Base-by-base conservation (phyloP, 2,113 vertebrate species). In the Phaethornis superciliosus region DNA sequence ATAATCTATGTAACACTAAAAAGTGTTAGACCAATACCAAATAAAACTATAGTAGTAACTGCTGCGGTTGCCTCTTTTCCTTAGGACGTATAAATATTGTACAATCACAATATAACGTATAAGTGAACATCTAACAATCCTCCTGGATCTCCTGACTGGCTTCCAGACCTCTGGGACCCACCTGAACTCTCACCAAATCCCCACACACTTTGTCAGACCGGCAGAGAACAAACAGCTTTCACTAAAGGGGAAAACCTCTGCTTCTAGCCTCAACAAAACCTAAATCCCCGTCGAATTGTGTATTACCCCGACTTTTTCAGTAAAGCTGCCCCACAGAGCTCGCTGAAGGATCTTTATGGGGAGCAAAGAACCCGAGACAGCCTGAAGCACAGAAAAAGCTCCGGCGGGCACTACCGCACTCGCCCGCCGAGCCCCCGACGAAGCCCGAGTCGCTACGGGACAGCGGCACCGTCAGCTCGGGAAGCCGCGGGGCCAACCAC, bases 401-500 rank as follows among this genome's bases (percentile, higher is more conserved):
- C 3, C 1, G 54, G 22, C 47, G 19, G 40, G 6, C 59, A 1
- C 11, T 2, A 2, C 4, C 5, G 12, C 59, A 1, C 52, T 0
- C 27, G 15, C 42, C 28, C 9, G 42, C 23, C 27, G 3, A 33
- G 51, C 7, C 8, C 4, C 44, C 27, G 12, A 1, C 0, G 33
- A 40, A 10, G 18, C 40, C 16, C 15, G 2, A 0, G 0, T 51
- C 9, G 5, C 44, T 4, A 3, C 2, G 8, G 7, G 22, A 58
- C 56, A 42, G 59, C 32, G 17, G 44, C 40, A 16, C 1, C 68
- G 6, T 5, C 14, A 24, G 2, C 54, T 30, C 40, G 8, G 33
- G 46, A 15, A 52, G 13, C 1, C 19, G 17, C 20, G 23, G 21
- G 35, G 33, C 28, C 20, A 3, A 5, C 4, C 23, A 21, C 19